Conservation (phyloP, 2,888 invertebrate species). For the Stegana nigrithorax region DNA sequence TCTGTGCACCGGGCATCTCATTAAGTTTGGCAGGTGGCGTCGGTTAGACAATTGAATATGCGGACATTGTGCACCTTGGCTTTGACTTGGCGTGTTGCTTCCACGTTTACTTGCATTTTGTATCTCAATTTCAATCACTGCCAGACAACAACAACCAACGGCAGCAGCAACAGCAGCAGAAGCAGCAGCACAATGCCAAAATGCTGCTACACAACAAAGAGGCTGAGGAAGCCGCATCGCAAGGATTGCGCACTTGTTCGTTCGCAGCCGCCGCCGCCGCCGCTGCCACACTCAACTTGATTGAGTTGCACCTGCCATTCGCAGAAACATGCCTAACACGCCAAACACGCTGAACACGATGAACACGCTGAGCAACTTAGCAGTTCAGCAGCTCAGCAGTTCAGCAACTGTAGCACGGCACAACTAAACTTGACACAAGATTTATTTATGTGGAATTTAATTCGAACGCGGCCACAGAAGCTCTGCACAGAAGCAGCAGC, state of each 20-base stretch:
- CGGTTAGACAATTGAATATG: conserved; percentile 6
- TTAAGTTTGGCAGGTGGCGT: conserved; percentile 29
- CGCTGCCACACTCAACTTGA: conserved; percentile 39
- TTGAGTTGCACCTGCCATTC: conserved; percentile 63
- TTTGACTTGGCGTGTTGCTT: conserved; percentile 7
- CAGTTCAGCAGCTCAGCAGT: not conserved
- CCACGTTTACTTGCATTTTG: not conserved
- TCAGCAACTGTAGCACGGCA: not conserved
- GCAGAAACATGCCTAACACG: conserved; percentile 52
- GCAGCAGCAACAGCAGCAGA: not conserved
- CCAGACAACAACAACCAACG: conserved; percentile 4
- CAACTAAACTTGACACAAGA: conserved; percentile 44
- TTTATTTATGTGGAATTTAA: conserved; percentile 56
- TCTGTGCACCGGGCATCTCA: conserved; percentile 1
- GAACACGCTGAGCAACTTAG: conserved; percentile 3
- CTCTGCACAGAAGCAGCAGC: conserved; percentile 13
- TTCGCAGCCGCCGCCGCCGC: conserved; percentile 14
- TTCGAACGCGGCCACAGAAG: conserved; percentile 24
- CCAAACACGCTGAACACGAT: conserved; percentile 26
- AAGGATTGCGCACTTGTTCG: conserved; percentile 7
- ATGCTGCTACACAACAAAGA: not conserved
- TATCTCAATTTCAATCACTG: conserved; percentile 13
- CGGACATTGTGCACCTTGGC: not conserved
- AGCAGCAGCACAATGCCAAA: not conserved
- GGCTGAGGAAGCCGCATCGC: not conserved